Evolutionary conservation across 2,113 vertebrate genomes (phyloP), one percentile per base, ranked within the genome.

Genomic region (Plestiodon gilberti): DNA sequence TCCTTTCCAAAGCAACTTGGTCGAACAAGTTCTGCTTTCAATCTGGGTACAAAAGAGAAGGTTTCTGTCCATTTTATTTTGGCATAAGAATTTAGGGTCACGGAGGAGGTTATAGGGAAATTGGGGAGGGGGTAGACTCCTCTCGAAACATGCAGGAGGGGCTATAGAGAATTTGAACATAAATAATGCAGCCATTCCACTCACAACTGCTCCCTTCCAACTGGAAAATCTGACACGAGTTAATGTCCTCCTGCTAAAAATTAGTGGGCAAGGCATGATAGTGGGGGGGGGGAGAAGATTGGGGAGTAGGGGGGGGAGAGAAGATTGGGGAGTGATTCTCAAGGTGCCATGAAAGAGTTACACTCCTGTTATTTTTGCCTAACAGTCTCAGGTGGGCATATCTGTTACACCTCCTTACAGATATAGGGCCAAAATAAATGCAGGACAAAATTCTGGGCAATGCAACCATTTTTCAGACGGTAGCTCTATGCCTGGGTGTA

Each of bases 1-100:
- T 20, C 62, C 73, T 43, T 28, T 35, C 52, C 61, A 25, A 77
- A 38, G 69, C 40, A 55, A 61, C 55, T 17, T 57, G 17, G 30
- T 40, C 48, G 48, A 75, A 81, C 43, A 59, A 69, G 61, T 82
- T 86, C 67, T 81, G 78, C 78, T 86, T 77, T 61, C 64, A 43
- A 48, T 77, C 62, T 70, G 73, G 40, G 71, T 23, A 76, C 71
- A 33, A 82, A 87, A 65, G 40, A 82, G 61, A 23, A 38, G 43
- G 55, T 38, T 76, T 76, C 55, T 57, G 30, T 75, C 33, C 79
- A 6, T 55, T 67, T 65, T 35, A 23, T 28, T 55, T 20, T 55
- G 15, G 33, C 23, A 48, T n/a, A 77, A 84, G 83, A 84, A 67
- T 55, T 33, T 43, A 28, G 57, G 71, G 62, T 67, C 79, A 78